phyloP scores from a whole-genome alignment of 2,797 vertebrate species.

The Rhinella marina region DNA sequence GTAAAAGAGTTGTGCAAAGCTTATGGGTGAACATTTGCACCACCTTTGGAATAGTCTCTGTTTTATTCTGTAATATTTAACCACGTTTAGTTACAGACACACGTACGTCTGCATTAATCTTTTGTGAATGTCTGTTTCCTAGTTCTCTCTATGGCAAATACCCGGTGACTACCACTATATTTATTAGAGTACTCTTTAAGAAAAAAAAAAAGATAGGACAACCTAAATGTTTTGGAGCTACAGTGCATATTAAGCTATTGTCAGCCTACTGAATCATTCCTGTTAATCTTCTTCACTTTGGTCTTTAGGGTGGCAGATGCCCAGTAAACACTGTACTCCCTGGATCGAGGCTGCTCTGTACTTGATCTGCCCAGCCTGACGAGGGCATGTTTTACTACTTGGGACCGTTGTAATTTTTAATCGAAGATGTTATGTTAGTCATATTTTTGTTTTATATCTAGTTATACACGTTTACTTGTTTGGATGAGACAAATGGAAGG shows the following conservation, averaged over 20 bases:
- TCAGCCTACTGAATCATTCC: slow-evolving; percentile 2
- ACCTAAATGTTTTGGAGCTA: slow-evolving; percentile 14
- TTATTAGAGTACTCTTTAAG: slow-evolving; percentile 37
- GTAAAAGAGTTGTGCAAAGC: slow-evolving; percentile 18
- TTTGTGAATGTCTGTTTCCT: slow-evolving; percentile 55
- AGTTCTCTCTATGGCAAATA: slow-evolving; percentile 34
- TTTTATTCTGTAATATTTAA: slow-evolving; percentile 62
- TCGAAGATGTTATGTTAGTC: slow-evolving; percentile 22
- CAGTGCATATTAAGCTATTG: slow-evolving; percentile 15
- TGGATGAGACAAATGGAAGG: slow-evolving; percentile 38
- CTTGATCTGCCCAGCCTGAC: neutral
- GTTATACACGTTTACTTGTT: slow-evolving; percentile 17
- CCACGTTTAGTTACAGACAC: slow-evolving; percentile 60
- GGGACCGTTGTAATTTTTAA: slow-evolving; percentile 11
- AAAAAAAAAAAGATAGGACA: slow-evolving; percentile 11
- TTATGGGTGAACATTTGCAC: slow-evolving; percentile 11
- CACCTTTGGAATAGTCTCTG: slow-evolving; percentile 52
- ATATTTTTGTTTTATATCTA: slow-evolving; percentile 34
- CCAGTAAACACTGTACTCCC: slow-evolving; percentile 10
- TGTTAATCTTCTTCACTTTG: neutral
- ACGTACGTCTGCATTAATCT: slow-evolving; percentile 53
- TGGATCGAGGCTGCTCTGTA: slow-evolving; percentile 25
- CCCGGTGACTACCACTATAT: slow-evolving; percentile 49
- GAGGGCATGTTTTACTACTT: slow-evolving; percentile 16
- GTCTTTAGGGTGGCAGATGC: slow-evolving; percentile 12